Evolutionary conservation across 2,888 invertebrate genomes (phyloP).

Genomic region (Cataglyphis rosenhaueri): DNA sequence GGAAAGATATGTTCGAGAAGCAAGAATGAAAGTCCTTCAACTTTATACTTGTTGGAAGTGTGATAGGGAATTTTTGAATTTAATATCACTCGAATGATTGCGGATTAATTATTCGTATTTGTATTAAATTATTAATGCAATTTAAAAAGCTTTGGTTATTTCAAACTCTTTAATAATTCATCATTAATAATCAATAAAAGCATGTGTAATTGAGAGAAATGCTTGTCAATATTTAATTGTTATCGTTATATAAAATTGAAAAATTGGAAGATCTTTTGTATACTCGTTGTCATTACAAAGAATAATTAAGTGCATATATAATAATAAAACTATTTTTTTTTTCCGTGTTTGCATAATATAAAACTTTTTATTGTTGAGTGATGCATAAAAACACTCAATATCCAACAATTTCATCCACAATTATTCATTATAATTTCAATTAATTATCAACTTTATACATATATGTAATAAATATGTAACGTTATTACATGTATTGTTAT

Average conservation of each 20-base stretch:
- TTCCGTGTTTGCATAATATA: not conserved
- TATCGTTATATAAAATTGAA: not conserved
- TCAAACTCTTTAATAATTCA: constrained; percentile 15
- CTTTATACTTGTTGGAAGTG: not conserved
- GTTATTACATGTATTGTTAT: constrained; percentile 29
- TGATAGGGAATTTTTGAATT: not conserved
- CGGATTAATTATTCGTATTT: constrained; percentile 4
- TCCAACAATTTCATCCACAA: not conserved
- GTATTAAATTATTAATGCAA: not conserved
- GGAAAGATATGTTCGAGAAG: not conserved
- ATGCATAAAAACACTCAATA: not conserved
- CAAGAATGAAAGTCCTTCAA: not conserved
- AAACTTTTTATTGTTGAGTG: not conserved
- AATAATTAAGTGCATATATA: constrained; percentile 1
- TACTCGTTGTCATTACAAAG: not conserved
- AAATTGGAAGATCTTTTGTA: not conserved
- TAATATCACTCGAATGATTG: not conserved
- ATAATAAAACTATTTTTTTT: not conserved
- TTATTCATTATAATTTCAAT: not conserved
- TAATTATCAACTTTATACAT: constrained; percentile 4
- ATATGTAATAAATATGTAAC: constrained; percentile 13
- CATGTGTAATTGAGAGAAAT: constrained; percentile 12
- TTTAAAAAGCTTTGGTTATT: constrained; percentile 21
- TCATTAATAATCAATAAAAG: constrained; percentile 15
- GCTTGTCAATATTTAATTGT: not conserved